These are phyloP conservation scores for Acrobasis suavella DNA, from an alignment of 2,888 invertebrate species.

Conservation along the genomic window DNA sequence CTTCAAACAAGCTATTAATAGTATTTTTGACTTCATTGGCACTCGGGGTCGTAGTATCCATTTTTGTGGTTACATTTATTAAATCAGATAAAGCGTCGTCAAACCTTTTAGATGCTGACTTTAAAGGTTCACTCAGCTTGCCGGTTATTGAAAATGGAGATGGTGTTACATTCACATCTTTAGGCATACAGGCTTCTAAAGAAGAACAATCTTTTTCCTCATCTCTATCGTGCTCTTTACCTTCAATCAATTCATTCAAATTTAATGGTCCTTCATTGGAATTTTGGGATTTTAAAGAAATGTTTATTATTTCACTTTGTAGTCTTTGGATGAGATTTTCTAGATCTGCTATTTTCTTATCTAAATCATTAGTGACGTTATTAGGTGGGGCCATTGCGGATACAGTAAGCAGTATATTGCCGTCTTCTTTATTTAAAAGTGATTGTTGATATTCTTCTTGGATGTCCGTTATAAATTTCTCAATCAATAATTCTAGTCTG, in stretches of 20 bases:
- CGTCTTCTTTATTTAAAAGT: constrained; percentile 36
- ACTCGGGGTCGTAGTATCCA: background rate
- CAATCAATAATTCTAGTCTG: constrained; percentile 38
- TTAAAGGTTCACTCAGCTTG: background rate
- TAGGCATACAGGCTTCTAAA: constrained; percentile 11
- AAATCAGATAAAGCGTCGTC: constrained; percentile 5
- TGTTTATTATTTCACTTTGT: constrained; percentile 54
- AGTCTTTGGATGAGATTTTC: constrained; percentile 50
- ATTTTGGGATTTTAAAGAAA: constrained; percentile 38
- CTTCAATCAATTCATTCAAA: background rate
- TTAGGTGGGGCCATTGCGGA: background rate
- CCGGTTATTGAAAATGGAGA: background rate
- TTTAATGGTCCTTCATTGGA: constrained; percentile 18
- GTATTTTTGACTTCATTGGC: background rate
- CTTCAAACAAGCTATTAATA: background rate
- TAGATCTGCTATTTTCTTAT: constrained; percentile 54
- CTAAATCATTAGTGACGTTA: constrained; percentile 36
- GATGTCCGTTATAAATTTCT: constrained; percentile 39
- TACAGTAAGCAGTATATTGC: constrained; percentile 35
- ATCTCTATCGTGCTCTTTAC: constrained; percentile 13
- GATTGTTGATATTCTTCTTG: constrained; percentile 36
- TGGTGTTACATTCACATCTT: background rate
- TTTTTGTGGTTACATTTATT: background rate
- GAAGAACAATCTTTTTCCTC: constrained; percentile 1
- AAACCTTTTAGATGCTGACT: constrained; percentile 16